Base-by-base conservation (phyloP, 2,888 invertebrate species). In the Elmis aenea region DNA sequence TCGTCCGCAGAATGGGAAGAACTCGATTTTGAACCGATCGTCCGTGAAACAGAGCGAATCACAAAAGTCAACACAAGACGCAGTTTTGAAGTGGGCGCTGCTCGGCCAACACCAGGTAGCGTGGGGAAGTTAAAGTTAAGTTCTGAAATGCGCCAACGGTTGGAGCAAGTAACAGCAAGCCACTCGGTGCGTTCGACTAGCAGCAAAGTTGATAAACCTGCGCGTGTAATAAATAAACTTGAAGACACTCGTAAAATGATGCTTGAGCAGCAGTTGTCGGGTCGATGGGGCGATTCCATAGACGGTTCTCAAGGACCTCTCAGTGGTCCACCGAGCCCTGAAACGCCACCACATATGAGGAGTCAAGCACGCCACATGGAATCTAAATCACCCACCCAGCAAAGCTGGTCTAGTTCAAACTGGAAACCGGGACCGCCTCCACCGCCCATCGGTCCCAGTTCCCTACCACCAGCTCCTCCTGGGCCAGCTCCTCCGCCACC, bases 111-210 rank as follows among this genome's bases (percentile, higher is more conserved):
- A 0, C 89, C 89, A 0, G 90, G 90, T 2, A 90, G 89, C 59
- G 86, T 93, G 3, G 92, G 93, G 0, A 93, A 93, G 63, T 67
- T 93, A 1, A 87, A 91, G 55, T 76, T 93, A 5, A 91, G 90
- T 58, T 86, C 88, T 0, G 92, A 93, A 69, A 93, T 93, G 92
- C 77, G 90, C 8, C 86, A 89, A 57, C 76, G 92, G 45, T 64
- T 93, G 40, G 93, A 93, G 62, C 79, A 85, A 61, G 90, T 92
- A 0, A 92, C 91, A 0, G 86, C 90, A 0, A 88, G 86, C 52
- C 90, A 91, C 62, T 90, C 89, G 2, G 83, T 91, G 0, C 73
- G 90, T 12, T 83, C 81, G 1, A 85, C 85, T 6, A 77, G 84
- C 3, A 84, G 85, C 9, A 81, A 81, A 12, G 54, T 61, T 1